phyloP scores from a whole-genome alignment of 2,888 invertebrate genomes.

The Diaprepes abbreviatus region DNA sequence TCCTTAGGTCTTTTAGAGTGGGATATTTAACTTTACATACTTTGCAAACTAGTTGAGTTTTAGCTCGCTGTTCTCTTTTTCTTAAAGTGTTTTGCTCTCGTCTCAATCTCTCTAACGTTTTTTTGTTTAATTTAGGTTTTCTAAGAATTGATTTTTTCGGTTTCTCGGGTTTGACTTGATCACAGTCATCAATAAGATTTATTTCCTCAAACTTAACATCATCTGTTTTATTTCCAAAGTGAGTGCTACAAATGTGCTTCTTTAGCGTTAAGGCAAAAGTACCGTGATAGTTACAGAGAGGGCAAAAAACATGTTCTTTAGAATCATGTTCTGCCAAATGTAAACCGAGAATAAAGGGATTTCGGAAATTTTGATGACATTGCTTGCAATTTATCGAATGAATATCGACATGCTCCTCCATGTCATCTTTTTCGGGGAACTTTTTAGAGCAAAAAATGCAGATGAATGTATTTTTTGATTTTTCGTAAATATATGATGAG shows the following conservation, averaged over 20 bases:
- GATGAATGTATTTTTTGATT: slow-evolving; percentile 7
- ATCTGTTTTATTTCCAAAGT: slow-evolving; percentile 55
- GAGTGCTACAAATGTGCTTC: slow-evolving; percentile 61
- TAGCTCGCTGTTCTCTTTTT: slow-evolving; percentile 22
- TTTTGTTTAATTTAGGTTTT: not conserved
- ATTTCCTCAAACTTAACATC: slow-evolving; percentile 19
- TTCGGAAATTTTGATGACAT: slow-evolving; percentile 60
- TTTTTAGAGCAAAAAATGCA: slow-evolving; percentile 34
- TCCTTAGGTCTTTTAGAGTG: slow-evolving; percentile 54
- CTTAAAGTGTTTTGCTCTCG: slow-evolving; percentile 17
- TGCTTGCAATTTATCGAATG: slow-evolving; percentile 66
- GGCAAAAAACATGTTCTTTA: slow-evolving; percentile 60
- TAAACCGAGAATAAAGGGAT: slow-evolving; percentile 60
- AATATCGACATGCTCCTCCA: slow-evolving; percentile 22
- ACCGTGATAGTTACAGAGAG: slow-evolving; percentile 61
- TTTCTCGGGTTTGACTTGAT: not conserved
- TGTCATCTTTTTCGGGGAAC: slow-evolving; percentile 17
- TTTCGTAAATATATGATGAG: slow-evolving; percentile 18
- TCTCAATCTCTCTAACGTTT: not conserved
- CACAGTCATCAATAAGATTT: not conserved
- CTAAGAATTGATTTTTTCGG: not conserved
- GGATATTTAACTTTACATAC: slow-evolving; percentile 56
- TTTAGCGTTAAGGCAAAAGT: slow-evolving; percentile 56
- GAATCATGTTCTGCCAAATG: slow-evolving; percentile 61
- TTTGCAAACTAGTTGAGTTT: slow-evolving; percentile 52